Evolutionary conservation across 2,888 invertebrate species (phyloP).

Genomic region (Taphrorychus bicolor): DNA sequence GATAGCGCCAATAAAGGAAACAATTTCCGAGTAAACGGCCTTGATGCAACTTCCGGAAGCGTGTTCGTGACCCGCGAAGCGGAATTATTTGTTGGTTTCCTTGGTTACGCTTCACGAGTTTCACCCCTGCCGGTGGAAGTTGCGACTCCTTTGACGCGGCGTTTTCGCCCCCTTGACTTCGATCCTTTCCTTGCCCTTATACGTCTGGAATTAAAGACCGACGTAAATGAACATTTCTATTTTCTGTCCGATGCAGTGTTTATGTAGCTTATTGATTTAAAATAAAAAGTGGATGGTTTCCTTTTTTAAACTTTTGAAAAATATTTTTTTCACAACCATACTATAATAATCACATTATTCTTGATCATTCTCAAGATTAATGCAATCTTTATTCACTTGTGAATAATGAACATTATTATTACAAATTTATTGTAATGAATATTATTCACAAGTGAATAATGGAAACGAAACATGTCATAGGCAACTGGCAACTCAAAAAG

Average conservation of each 20-base stretch:
- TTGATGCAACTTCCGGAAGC: slow-evolving; percentile 11
- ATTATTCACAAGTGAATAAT: too few species aligned
- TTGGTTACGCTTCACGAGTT: slow-evolving; percentile 41
- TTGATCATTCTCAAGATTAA: too few species aligned
- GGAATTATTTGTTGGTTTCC: slow-evolving; percentile 46
- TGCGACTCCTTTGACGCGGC: slow-evolving; percentile 8
- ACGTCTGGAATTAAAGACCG: not conserved
- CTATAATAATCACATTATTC: too few species aligned
- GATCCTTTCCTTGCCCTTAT: not conserved
- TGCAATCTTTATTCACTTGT: too few species aligned
- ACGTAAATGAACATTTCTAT: not conserved
- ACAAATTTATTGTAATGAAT: too few species aligned
- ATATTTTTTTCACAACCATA: too few species aligned
- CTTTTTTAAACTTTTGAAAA: too few species aligned
- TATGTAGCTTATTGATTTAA: too few species aligned
- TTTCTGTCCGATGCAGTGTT: not conserved
- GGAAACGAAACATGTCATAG: too few species aligned
- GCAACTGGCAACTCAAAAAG: too few species aligned
- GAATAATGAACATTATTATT: too few species aligned
- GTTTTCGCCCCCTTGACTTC: slow-evolving; percentile 28
- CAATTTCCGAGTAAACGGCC: not conserved
- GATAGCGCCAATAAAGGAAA: not conserved
- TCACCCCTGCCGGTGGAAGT: slow-evolving; percentile 40
- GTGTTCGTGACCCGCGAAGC: slow-evolving; percentile 27
- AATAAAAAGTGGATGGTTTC: too few species aligned